These are phyloP conservation scores for Sisor rabdophorus DNA, from an alignment of 2,113 vertebrate species.

Conservation along the genomic window DNA sequence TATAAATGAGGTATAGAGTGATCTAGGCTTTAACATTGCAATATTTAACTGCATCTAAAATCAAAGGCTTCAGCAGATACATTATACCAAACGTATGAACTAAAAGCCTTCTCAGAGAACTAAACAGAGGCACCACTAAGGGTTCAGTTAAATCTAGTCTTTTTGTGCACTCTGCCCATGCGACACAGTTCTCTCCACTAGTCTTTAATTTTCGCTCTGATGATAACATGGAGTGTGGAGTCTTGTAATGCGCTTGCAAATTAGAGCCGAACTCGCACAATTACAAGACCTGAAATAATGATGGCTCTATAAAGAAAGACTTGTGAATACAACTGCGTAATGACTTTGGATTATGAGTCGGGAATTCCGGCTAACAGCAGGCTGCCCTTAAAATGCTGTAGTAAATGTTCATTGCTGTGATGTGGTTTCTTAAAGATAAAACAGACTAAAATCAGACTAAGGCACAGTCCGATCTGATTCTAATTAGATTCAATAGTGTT, in stretches of 20 bases:
- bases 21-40: background rate
- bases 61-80: background rate
- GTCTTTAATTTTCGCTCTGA: conserved; percentile 34
- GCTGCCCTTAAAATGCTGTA: background rate
- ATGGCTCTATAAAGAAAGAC: background rate
- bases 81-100: background rate
- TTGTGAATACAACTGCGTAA: background rate
- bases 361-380: background rate
- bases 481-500: background rate
- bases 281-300: conserved; percentile 15
- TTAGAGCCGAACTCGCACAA: conserved; percentile 32
- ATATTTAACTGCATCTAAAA: background rate
- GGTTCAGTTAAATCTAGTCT: background rate
- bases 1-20: background rate
- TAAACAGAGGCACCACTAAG: too few relatives aligned
- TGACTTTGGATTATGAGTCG: background rate
- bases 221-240: conserved; percentile 7
- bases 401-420: background rate
- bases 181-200: background rate
- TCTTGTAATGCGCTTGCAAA: conserved; percentile 19
- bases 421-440: background rate
- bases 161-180: background rate
- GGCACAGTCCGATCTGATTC: background rate
- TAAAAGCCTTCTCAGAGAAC: background rate
- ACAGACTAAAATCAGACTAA: background rate